These are phyloP conservation scores for Drosophila robusta DNA, from an alignment of 2,888 invertebrate genomes.

Conservation along the genomic window DNA sequence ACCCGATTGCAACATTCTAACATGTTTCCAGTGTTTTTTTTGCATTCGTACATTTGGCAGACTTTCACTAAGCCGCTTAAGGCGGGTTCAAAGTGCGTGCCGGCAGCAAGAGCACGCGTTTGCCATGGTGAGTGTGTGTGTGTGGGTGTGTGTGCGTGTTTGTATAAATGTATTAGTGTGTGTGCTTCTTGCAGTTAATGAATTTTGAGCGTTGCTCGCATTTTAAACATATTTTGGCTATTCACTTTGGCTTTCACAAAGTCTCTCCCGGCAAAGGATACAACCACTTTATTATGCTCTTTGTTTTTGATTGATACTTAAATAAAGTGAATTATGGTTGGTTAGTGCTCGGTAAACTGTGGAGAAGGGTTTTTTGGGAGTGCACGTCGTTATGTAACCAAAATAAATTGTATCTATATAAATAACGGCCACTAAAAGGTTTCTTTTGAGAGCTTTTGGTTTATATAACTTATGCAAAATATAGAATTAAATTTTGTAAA, in stretches of 20 bases:
- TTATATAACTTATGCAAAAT: too few relatives aligned
- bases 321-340: conserved; percentile 35
- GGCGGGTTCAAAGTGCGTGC: conserved; percentile 46
- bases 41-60: conserved; percentile 52
- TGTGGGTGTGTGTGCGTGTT: neutral
- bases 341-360: neutral
- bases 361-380: neutral
- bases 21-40: conserved; percentile 7
- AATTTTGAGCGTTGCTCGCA: conserved; percentile 62
- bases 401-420: neutral
- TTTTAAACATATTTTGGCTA: conserved; percentile 28
- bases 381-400: neutral
- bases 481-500: too few relatives aligned
- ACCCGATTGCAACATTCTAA: neutral
- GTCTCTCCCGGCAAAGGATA: neutral
- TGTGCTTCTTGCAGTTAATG: conserved; percentile 65
- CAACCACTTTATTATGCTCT: conserved; percentile 32
- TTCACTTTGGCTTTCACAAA: conserved; percentile 20
- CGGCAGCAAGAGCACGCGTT: conserved; percentile 19
- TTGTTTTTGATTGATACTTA: conserved; percentile 27
- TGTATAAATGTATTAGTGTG: conserved; percentile 14
- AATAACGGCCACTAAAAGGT: neutral
- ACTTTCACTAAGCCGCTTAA: conserved; percentile 78
- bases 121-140: conserved; percentile 16
- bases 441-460: too few relatives aligned